A percentile compares a stretch with the other conserved stretches of the same genome.
phyloP scores from a whole-genome alignment of 1,140 invertebrate species.

The Orius laevigatus region DNA sequence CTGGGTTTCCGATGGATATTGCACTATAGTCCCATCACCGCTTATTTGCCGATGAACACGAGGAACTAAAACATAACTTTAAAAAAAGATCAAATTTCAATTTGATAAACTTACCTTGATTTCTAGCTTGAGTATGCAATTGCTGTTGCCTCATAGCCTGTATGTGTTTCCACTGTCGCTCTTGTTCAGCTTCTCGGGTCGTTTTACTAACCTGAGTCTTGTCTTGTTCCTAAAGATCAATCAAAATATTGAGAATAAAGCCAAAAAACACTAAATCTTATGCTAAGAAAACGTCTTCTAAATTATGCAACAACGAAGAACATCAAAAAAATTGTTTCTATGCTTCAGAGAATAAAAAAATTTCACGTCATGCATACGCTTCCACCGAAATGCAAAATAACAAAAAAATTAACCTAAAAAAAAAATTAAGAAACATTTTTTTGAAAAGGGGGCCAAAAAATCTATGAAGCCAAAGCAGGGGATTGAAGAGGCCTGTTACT shows the following conservation, averaged over 20 bases:
- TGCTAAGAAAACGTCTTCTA: not conserved
- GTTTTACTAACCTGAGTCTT: slow-evolving; percentile 44
- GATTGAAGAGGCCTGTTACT: too few species aligned
- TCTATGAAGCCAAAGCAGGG: slow-evolving; percentile 21
- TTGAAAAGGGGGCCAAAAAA: slow-evolving; percentile 13
- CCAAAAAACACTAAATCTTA: not conserved
- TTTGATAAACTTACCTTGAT: slow-evolving; percentile 9
- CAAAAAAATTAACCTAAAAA: slow-evolving; percentile 1
- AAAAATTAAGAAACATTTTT: slow-evolving; percentile 1
- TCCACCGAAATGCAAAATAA: slow-evolving; percentile 13
- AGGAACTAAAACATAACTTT: slow-evolving; percentile 26
- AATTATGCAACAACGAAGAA: not conserved
- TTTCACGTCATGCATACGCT: not conserved
- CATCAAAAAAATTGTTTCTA: not conserved
- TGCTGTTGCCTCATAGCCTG: slow-evolving; percentile 61
- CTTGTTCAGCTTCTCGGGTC: slow-evolving; percentile 62
- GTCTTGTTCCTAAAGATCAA: slow-evolving; percentile 45
- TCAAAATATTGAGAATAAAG: not conserved
- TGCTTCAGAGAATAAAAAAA: too few species aligned
- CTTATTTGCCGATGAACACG: slow-evolving; percentile 37
- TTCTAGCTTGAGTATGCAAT: slow-evolving; percentile 11
- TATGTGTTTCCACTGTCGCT: slow-evolving; percentile 72
- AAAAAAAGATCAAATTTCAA: slow-evolving; percentile 8
- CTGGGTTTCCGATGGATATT: slow-evolving; percentile 22
- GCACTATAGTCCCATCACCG: slow-evolving; percentile 25